Evolutionary conservation across 2,113 vertebrate species (phyloP).

Genomic region (Aphyosemion australe): DNA sequence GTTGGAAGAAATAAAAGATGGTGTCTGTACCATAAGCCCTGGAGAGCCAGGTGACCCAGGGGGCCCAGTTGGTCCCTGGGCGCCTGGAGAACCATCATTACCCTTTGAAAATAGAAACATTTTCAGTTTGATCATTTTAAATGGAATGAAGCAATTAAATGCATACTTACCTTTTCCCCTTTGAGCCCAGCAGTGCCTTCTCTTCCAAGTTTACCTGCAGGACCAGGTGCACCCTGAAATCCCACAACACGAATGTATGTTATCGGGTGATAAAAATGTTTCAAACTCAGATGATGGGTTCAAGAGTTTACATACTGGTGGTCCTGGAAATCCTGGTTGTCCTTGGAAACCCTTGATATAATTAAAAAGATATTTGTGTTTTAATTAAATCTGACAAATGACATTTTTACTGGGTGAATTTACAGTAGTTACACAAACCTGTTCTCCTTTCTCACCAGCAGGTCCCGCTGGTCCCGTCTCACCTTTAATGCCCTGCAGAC

Average conservation of each 20-base stretch:
- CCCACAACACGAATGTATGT: background rate
- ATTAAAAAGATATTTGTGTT: no score
- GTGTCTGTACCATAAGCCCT: conserved; percentile 74
- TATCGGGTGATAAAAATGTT: background rate
- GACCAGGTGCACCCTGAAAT: conserved; percentile 87
- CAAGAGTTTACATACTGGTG: conserved; percentile 81
- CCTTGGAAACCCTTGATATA: conserved; percentile 95
- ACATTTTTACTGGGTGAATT: background rate
- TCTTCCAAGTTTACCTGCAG: conserved; percentile 86
- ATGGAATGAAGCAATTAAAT: no score
- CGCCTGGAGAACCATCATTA: conserved; percentile 83
- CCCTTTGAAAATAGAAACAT: conserved; percentile 76
- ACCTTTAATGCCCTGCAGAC: conserved; percentile 88
- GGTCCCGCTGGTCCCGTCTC: conserved; percentile 83
- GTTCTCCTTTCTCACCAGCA: conserved; percentile 87
- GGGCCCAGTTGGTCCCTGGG: conserved; percentile 80
- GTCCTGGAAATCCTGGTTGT: conserved; percentile 90
- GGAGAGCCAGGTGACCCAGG: conserved; percentile 85
- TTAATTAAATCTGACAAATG: background rate
- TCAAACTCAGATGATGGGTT: background rate
- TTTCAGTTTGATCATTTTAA: no score
- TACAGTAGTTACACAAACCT: conserved; percentile 71
- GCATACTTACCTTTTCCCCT: conserved; percentile 85
- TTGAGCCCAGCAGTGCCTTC: conserved; percentile 81
- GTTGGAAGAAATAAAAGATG: background rate